phyloP scores from a whole-genome alignment of 1,140 invertebrate species.

The Varroa destructor region DNA sequence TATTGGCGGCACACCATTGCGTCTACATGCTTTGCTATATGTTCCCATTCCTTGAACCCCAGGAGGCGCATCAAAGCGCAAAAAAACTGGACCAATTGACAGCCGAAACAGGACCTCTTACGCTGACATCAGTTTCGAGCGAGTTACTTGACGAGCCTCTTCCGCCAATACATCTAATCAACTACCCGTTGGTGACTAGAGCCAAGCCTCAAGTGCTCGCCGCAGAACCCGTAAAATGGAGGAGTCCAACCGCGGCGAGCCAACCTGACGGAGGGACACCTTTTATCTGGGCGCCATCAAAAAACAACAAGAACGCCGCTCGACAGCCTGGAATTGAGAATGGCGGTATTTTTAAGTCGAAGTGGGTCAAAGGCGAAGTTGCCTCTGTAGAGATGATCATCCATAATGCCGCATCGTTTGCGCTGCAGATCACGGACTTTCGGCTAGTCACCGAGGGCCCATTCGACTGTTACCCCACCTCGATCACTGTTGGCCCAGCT shows the following conservation, averaged over 20 bases:
- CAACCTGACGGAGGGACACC: conserved; percentile 5
- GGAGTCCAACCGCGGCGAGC: neutral
- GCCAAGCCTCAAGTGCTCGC: conserved; percentile 3
- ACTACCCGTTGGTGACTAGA: conserved; percentile 1
- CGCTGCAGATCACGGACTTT: neutral
- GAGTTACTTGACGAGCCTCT: conserved; percentile 2
- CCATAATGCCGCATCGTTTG: neutral
- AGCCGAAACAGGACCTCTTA: neutral
- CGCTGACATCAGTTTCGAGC: neutral
- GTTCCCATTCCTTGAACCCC: conserved; percentile 8
- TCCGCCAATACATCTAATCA: conserved; percentile 6
- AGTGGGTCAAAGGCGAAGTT: conserved; percentile 7
- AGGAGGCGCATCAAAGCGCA: conserved; percentile 2
- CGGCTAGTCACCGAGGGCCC: conserved; percentile 1
- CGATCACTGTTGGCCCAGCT: neutral
- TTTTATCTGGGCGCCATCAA: conserved; percentile 3
- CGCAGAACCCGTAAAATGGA: conserved; percentile 11
- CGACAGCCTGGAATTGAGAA: conserved; percentile 8
- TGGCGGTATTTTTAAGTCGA: neutral
- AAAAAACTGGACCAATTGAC: conserved; percentile 4
- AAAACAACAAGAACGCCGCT: conserved; percentile 1
- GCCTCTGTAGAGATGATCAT: neutral
- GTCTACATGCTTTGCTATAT: conserved; percentile 6
- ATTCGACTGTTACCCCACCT: conserved; percentile 18
- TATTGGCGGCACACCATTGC: conserved; percentile 8